Percentiles rank a stretch among this genome's conserved stretches.
These are phyloP conservation scores for Xiphias gladius DNA, from an alignment of 2,113 vertebrate genomes.

Conservation along the genomic window DNA sequence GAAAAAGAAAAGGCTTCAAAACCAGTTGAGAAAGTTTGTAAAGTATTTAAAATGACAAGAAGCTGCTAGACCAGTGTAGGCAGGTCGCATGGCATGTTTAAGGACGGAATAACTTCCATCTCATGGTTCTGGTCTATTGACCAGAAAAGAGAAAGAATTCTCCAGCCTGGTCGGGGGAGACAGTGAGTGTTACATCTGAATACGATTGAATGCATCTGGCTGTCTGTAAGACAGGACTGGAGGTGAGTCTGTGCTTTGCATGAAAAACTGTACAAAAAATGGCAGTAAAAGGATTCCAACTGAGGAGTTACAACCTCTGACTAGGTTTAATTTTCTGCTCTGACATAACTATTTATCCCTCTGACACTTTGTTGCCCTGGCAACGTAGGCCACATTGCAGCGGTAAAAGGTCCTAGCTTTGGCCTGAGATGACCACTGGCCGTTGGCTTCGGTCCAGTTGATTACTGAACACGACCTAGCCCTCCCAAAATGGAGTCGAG, in stretches of 20 bases:
- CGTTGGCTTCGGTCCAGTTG: slow-evolving; percentile 33
- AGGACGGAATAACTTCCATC: slow-evolving; percentile 6
- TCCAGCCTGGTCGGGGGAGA: neutral
- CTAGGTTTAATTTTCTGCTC: slow-evolving; percentile 1
- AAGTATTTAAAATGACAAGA: neutral
- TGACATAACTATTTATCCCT: slow-evolving; percentile 12
- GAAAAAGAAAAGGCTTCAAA: neutral
- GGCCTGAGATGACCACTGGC: slow-evolving; percentile 22
- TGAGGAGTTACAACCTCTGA: slow-evolving; percentile 8
- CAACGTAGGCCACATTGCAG: neutral
- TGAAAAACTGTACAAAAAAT: neutral
- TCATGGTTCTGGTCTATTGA: slow-evolving; percentile 10
- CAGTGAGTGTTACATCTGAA: neutral
- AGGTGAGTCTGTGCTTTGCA: slow-evolving; percentile 3
- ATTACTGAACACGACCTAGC: slow-evolving; percentile 47
- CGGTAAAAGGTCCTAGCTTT: neutral
- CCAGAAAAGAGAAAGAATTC: slow-evolving; percentile 4
- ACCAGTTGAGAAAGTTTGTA: neutral
- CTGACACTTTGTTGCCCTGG: neutral
- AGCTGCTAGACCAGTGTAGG: slow-evolving; percentile 1
- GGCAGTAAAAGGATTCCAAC: neutral
- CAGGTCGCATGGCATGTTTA: neutral
- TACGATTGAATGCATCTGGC: neutral
- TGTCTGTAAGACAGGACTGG: neutral
- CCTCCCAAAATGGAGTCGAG: slow-evolving; percentile 29